Base-by-base conservation (phyloP, 2,797 vertebrate species). In the Babyrousa celebensis region DNA sequence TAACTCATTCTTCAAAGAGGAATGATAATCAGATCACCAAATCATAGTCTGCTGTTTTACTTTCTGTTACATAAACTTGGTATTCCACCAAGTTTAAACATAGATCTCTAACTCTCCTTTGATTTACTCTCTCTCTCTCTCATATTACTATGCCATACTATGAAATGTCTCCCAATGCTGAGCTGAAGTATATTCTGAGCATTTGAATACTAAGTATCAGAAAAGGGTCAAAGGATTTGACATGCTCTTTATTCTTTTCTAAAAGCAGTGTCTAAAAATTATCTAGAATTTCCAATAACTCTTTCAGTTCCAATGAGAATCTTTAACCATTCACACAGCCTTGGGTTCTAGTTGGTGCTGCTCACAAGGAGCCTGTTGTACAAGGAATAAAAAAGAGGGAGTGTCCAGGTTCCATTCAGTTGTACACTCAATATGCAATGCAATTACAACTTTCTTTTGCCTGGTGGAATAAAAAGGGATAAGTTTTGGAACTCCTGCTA, bases 81-180 rank as follows among this genome's bases (percentile, higher is more conserved):
- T 63, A 85, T 85, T 85, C 52, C 21, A 80, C 32, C n/a, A 91
- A 83, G 40, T 43, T 87, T 79, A 87, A 91, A 85, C 79, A 74
- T 54, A 83, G 86, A 90, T 80, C 52, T 91, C 32, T 60, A 36
- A 72, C n/a, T 95, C 36, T 25, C 21, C 52, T 91, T 91, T 88
- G 72, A 62, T 74, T 84, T 68, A 71, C 16, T 63, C 36, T 79
- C 62, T 79, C 52, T 67, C 12, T 78, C 29, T 72, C 29, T 23
- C 17, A 43, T 54, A 78, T 79, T 85, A 78, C n/a, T 63, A 27
- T 58, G 56, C 12, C 18, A 36, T n/a, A 67, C n/a, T 63, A 65
- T 12, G 27, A 43, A 63, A 27, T 60, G 17, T 21, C 9, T 67
- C 25, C 58, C 8, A 52, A 54, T 74, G 17, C 17, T 79, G 21